Base-by-base conservation (phyloP, 2,113 vertebrate species). In the Calidris pygmaea region DNA sequence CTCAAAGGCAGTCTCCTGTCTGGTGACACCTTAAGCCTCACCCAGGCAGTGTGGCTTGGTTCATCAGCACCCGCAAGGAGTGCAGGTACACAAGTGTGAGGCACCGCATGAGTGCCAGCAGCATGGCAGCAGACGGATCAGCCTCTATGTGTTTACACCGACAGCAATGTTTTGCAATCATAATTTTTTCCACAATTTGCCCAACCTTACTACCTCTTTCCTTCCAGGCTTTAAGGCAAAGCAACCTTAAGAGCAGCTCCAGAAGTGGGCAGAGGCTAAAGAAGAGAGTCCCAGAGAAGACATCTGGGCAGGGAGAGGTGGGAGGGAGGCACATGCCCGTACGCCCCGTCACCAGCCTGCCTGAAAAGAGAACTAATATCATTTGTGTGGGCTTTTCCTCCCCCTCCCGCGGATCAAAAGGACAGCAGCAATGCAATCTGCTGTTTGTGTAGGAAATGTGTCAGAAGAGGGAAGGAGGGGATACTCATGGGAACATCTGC, bases 381-480 rank as follows among this genome's bases (percentile, higher is more conserved):
- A 78, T 94, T 96, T 90, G 91, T 95, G 95, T 95, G 96, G 93
- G 95, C 85, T 97, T 94, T 96, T 96, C 96, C 95, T 96, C 94
- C 94, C 95, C 95, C 96, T 94, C 94, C 93, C 3, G 1, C 89
- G 92, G 96, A 96, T 97, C 97, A 97, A 97, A 96, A 97, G 97
- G 95, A 97, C 95, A 95, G 93, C 96, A 97, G 96, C 96, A 94
- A 96, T 80, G 96, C 94, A 97, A 96, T 97, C 97, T 97, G 96
- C 97, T 97, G 96, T 94, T 95, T 97, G 95, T 96, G 95, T 96
- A 97, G 96, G 94, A 97, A 97, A 96, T 96, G 96, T 97, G 96
- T 97, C 96, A 96, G 92, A 93, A 96, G 89, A 95, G 90, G 96
- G 95, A 97, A 96, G 93, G 96, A 97, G 95, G 94, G 95, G 89